Percentiles rank a stretch among this genome's conserved stretches.
These are phyloP conservation scores for Mastomys coucha DNA, from an alignment of 2,113 vertebrate species.

Conservation along the genomic window DNA sequence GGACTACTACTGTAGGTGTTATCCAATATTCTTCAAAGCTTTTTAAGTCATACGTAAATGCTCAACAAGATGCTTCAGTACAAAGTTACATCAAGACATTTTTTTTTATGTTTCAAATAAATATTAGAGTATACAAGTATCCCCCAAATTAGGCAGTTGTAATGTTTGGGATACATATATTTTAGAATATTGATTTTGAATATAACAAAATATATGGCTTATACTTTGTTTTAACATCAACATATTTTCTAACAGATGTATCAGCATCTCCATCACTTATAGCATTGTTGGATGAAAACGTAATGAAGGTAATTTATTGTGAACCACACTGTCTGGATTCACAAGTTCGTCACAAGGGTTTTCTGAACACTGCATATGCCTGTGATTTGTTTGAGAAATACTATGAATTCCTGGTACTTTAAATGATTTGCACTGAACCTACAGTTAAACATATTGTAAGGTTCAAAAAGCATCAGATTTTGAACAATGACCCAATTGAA, in stretches of 20 bases:
- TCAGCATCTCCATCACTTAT: background rate
- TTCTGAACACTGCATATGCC: background rate
- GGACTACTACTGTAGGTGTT: background rate
- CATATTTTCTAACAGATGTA: background rate
- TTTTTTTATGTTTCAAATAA: background rate
- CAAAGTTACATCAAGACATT: background rate
- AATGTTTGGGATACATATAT: background rate
- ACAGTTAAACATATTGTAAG: background rate
- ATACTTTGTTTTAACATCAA: background rate
- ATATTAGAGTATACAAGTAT: background rate
- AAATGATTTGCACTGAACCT: background rate
- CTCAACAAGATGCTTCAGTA: background rate
- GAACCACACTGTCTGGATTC: accelerated
- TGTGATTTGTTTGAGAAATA: background rate
- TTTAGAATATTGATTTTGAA: background rate
- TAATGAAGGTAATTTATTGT: background rate
- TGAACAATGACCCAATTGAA: background rate
- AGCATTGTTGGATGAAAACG: background rate
- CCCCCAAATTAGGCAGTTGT: background rate
- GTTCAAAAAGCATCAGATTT: background rate
- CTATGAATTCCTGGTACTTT: background rate
- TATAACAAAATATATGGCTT: background rate
- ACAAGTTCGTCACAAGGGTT: background rate
- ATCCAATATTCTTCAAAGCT: background rate
- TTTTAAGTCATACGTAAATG: background rate